Evolutionary conservation across 1,140 invertebrate species (phyloP).

Genomic region (Aphaenogaster rudis): DNA sequence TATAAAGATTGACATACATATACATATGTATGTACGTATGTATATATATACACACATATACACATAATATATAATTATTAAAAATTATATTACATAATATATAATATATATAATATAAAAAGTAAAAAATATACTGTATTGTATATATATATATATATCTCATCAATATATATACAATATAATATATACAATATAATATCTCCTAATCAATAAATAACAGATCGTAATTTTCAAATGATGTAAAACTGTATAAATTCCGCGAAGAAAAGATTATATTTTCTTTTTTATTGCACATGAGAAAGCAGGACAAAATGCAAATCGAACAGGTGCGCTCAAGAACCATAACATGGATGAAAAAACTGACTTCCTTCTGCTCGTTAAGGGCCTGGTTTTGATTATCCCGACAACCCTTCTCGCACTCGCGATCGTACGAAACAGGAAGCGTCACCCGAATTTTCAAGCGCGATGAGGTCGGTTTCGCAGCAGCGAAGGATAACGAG

Average conservation of each 20-base stretch:
- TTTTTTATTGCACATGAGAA: not conserved
- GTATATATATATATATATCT: not conserved
- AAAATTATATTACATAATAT: too few species aligned
- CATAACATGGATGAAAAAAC: not conserved
- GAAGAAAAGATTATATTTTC: not conserved
- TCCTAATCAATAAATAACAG: not conserved
- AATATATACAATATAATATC: not conserved
- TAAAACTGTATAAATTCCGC: not conserved
- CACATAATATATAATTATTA: too few species aligned
- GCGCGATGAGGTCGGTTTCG: constrained; percentile 10
- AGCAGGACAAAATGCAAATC: not conserved
- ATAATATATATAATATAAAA: too few species aligned
- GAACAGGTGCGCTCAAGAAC: constrained; percentile 24
- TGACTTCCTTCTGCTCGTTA: not conserved
- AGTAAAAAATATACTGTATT: not conserved
- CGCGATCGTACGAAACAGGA: constrained; percentile 49
- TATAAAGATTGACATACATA: not conserved
- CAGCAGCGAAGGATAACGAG: constrained; percentile 26
- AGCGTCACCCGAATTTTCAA: constrained; percentile 53
- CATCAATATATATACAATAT: not conserved
- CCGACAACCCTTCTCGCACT: not conserved
- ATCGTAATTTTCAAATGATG: not conserved
- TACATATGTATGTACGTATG: not conserved
- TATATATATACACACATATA: not conserved
- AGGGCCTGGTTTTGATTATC: constrained; percentile 3